These are phyloP conservation scores for Falcaria lacertinaria DNA, from an alignment of 2,888 invertebrate genomes.

Conservation along the genomic window DNA sequence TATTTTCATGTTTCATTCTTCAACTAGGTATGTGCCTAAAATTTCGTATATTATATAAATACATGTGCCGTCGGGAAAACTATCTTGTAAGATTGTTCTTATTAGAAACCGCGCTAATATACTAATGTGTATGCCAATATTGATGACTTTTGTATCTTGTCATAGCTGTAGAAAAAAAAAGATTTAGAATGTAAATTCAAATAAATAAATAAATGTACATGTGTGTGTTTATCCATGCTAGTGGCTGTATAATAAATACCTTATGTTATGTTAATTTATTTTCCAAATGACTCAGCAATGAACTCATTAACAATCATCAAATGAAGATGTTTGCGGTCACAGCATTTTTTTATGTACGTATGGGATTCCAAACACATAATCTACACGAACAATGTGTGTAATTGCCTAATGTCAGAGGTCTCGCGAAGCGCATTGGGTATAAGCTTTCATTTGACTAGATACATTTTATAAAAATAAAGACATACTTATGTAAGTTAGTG, in stretches of 20 bases:
- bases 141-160: no score
- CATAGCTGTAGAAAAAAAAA: no score
- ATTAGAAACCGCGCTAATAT: no score
- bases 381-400: constrained; percentile 43
- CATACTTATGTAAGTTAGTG: background rate
- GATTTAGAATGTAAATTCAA: no score
- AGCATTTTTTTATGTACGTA: constrained; percentile 22
- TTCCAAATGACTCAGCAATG: constrained; percentile 22
- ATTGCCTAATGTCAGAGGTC: constrained; percentile 55
- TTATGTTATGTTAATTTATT: background rate
- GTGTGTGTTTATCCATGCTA: no score
- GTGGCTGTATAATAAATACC: no score
- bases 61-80: background rate
- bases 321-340: constrained; percentile 32
- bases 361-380: constrained; percentile 8
- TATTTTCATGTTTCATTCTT: no score
- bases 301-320: constrained; percentile 22
- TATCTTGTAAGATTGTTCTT: background rate
- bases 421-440: constrained; percentile 3
- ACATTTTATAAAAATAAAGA: constrained; percentile 30
- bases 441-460: constrained; percentile 26
- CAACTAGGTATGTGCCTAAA: no score
- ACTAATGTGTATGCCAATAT: no score
- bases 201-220: no score
- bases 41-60: no score